Base-by-base conservation (phyloP, 2,888 invertebrate species). In the Drosophila mettleri region DNA sequence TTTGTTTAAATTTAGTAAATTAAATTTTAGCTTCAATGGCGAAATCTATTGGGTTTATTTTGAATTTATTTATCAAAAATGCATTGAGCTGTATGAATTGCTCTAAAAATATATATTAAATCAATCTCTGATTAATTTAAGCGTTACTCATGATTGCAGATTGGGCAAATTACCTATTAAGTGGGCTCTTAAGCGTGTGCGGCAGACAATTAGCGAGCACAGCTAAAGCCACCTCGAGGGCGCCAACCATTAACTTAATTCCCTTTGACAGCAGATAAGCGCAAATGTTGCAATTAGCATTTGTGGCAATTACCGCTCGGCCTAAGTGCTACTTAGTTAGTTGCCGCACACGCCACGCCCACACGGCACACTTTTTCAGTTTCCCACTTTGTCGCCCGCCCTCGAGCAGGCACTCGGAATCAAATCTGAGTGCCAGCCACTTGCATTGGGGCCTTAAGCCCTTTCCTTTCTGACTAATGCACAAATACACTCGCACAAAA, bases 211-310 rank as follows among this genome's bases (percentile, higher is more conserved):
- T 16, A 12, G 45, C 22, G 16, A 18, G 6, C 16, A 24, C n/a
- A 24, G 27, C 10, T 27, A 31, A 20, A 20, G 20, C 14, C 48
- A 34, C 5, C 22, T 10, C n/a, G 31, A n/a, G 33, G 20, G n/a
- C 8, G 43, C 16, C 33, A 16, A 8, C 38, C 54, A 74, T 69
- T 54, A 52, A 34, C 36, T 38, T 63, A 45, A 63, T 53, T 38
- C 49, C 33, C 29, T 51, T 16, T 41, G 43, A 46, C 31, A 70
- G 34, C 54, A 45, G 45, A 59, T 73, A 63, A 52, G 10, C 18
- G 34, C 34, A 53, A 60, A 70, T 58, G 45, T 12, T 41, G 39
- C 53, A 65, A 70, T 70, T 76, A 58, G 46, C 43, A 41, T 51
- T 46, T 53, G 53, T 16, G 39, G 52, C 65, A 64, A 55, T 61